Percentiles rank a stretch among this genome's conserved stretches.
Evolutionary conservation across 2,888 invertebrate species (phyloP).

Genomic region (Autographa gamma): DNA sequence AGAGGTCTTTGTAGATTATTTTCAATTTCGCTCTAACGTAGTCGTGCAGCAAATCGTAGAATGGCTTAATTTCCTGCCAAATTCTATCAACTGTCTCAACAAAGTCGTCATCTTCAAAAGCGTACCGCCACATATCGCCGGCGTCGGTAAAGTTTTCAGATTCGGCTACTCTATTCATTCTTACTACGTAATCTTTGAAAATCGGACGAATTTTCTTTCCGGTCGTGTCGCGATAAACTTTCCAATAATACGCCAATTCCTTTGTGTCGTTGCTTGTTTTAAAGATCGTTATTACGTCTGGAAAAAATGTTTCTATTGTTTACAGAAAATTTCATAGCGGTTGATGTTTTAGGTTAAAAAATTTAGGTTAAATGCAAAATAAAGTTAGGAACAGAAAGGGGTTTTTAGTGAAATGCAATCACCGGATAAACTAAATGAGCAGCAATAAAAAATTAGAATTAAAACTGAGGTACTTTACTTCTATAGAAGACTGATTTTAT

Average conservation of each 20-base stretch:
- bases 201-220: constrained; percentile 90
- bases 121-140: constrained; percentile 84
- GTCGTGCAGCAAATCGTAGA: constrained; percentile 90
- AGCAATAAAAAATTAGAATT: not conserved
- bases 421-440: not conserved
- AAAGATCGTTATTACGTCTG: constrained; percentile 81
- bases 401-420: not conserved
- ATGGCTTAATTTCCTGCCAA: constrained; percentile 90
- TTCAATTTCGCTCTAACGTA: constrained; percentile 90
- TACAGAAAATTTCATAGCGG: constrained; percentile 23
- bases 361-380: constrained; percentile 1
- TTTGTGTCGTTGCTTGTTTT: constrained; percentile 89
- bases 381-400: not conserved
- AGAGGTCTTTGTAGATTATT: constrained; percentile 82
- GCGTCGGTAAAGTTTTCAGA: constrained; percentile 86
- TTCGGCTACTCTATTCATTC: constrained; percentile 90
- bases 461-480: not conserved
- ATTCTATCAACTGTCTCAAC: constrained; percentile 80
- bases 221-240: constrained; percentile 90
- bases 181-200: constrained; percentile 89
- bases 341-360: no score
- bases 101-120: constrained; percentile 82
- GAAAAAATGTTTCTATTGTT: constrained; percentile 49
- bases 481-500: no score
- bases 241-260: constrained; percentile 90